A percentile compares a stretch with the other conserved stretches of the same genome.
phyloP scores from a whole-genome alignment of 2,888 invertebrate species.

The Drosophila monieri region DNA sequence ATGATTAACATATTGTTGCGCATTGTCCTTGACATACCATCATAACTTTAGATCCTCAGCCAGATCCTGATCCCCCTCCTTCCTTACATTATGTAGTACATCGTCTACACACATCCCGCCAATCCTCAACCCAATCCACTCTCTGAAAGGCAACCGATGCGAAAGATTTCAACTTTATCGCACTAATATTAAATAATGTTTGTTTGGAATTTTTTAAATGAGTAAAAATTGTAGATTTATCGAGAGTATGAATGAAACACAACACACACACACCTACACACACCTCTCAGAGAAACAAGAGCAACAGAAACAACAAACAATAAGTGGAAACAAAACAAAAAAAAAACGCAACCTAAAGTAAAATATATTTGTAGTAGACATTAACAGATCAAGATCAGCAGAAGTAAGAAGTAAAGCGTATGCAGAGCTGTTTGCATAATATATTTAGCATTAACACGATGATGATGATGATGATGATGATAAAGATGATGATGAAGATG shows the following conservation, averaged over 20 bases:
- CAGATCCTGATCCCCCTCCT: constrained; percentile 27
- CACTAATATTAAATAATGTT: constrained; percentile 66
- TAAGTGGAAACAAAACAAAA: constrained; percentile 6
- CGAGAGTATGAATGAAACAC: constrained; percentile 70
- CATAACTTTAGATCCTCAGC: constrained; percentile 24
- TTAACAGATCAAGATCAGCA: constrained; percentile 25
- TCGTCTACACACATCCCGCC: constrained; percentile 44
- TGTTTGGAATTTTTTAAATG: constrained; percentile 77
- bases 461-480: constrained; percentile 14
- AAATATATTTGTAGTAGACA: constrained; percentile 40
- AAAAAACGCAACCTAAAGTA: constrained; percentile 21
- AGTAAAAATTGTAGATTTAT: constrained; percentile 67
- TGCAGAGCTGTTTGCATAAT: constrained; percentile 50
- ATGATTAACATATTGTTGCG: constrained; percentile 76
- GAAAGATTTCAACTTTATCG: constrained; percentile 63
- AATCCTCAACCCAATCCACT: too few relatives aligned
- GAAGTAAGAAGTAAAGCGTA: constrained; percentile 36
- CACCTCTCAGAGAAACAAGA: constrained; percentile 24
- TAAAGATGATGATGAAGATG: constrained; percentile 18
- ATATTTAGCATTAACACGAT: constrained; percentile 37
- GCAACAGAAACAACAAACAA: constrained; percentile 14
- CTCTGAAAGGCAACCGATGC: constrained; percentile 16
- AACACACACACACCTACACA: constrained; percentile 9
- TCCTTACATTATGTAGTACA: constrained; percentile 54
- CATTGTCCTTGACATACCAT: constrained; percentile 47